A percentile compares a stretch with the other conserved stretches of the same genome.
Conservation (phyloP, 2,113 vertebrate genomes). For the Craseonycteris thonglongyai region DNA sequence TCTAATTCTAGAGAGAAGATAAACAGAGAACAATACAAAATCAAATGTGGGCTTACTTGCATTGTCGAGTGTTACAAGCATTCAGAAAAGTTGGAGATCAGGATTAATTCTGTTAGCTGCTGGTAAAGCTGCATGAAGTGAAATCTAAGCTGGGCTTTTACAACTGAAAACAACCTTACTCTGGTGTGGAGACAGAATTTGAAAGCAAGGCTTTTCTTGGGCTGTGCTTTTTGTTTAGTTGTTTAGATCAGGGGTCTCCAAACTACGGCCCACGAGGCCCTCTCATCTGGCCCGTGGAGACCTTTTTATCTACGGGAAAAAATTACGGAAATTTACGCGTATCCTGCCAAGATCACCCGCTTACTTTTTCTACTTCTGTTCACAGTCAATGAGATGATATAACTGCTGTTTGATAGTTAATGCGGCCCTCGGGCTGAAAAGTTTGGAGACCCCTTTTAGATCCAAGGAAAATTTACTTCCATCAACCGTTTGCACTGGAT, state of each 20-base stretch:
- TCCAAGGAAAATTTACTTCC: not conserved
- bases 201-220: not conserved
- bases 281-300: too few species aligned
- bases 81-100: not conserved
- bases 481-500: not conserved
- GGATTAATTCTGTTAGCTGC: not conserved
- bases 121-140: not conserved
- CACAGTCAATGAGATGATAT: too few species aligned
- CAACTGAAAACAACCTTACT: not conserved
- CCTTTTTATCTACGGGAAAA: too few species aligned
- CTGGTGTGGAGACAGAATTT: not conserved
- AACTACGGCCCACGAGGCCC: too few species aligned
- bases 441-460: too few species aligned
- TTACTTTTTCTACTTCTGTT: too few species aligned
- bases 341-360: too few species aligned
- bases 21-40: not conserved
- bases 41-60: not conserved
- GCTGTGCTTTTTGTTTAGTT: not conserved
- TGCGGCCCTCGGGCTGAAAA: too few species aligned
- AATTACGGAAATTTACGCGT: too few species aligned
- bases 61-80: not conserved
- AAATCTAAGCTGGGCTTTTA: not conserved
- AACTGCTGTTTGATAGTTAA: too few species aligned
- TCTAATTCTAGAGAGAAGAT: not conserved
- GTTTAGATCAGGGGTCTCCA: too few species aligned